Conservation (phyloP, 2,888 invertebrate genomes). For the Pterostichus madidus region DNA sequence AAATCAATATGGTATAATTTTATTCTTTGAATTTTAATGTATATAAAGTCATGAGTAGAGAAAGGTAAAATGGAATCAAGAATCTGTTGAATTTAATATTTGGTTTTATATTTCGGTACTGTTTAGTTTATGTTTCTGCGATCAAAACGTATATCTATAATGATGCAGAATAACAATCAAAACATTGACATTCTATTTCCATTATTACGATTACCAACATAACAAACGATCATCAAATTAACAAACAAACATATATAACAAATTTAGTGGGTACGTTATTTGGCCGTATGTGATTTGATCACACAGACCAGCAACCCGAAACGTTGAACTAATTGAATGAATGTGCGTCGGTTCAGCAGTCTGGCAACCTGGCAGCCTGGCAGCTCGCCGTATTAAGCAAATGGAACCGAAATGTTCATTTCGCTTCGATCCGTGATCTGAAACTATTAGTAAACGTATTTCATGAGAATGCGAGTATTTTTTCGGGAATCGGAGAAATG, state of each 20-base stretch:
- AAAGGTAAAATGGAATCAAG: no score
- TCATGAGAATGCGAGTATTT: neutral
- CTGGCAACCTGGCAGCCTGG: constrained; percentile 1
- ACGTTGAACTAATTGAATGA: constrained; percentile 27
- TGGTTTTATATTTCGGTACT: no score
- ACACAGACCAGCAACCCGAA: neutral
- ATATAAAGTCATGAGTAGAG: no score
- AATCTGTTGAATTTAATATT: no score
- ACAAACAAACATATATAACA: neutral
- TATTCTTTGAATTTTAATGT: no score
- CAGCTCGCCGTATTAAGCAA: constrained; percentile 33
- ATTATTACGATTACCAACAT: neutral
- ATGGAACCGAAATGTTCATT: constrained; percentile 42
- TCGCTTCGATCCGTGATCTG: constrained; percentile 2
- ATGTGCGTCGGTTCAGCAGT: neutral
- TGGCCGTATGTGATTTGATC: constrained; percentile 1
- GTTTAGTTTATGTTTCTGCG: no score
- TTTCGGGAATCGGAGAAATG: constrained; percentile 8
- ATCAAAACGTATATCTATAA: neutral
- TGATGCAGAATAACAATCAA: neutral
- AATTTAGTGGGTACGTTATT: neutral
- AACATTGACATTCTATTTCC: neutral
- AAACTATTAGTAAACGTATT: constrained; percentile 23
- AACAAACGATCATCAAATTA: neutral
- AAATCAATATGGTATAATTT: no score